These are phyloP conservation scores for Horisme vitalbata DNA, from an alignment of 2,888 invertebrate species.

Conservation along the genomic window DNA sequence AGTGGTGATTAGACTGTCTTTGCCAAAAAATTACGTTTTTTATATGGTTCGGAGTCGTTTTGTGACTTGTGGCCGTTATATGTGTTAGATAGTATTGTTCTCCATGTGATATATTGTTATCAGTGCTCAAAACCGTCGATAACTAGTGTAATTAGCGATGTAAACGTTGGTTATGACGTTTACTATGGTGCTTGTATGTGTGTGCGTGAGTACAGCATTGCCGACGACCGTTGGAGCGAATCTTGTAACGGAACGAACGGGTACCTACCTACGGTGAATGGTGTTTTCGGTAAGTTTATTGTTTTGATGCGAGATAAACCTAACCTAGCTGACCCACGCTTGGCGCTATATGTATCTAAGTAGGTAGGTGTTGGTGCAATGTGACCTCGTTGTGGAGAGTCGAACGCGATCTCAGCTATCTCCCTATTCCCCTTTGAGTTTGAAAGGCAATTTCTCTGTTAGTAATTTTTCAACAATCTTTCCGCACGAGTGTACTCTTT, in stretches of 20 bases:
- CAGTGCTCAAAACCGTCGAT: conserved; percentile 58
- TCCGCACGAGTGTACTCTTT: conserved; percentile 52
- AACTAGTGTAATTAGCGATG: conserved; percentile 71
- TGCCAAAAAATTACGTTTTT: conserved; percentile 72
- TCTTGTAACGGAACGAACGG: conserved; percentile 78
- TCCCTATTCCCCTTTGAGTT: conserved; percentile 55
- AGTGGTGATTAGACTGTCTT: conserved; percentile 81
- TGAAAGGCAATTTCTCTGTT: conserved; percentile 59
- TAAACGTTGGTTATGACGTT: conserved; percentile 80
- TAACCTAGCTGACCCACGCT: conserved; percentile 63
- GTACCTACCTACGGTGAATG: conserved; percentile 56
- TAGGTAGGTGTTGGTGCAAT: conserved; percentile 28
- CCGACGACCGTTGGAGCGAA: conserved; percentile 77
- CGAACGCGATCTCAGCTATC: conserved; percentile 40
- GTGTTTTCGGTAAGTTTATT: conserved; percentile 69
- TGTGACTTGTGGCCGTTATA: conserved; percentile 53
- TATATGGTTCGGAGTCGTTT: conserved; percentile 66
- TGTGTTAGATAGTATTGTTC: conserved; percentile 59
- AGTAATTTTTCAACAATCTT: conserved; percentile 50
- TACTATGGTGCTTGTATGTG: conserved; percentile 69
- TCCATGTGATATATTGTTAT: conserved; percentile 63
- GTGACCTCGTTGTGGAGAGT: conserved; percentile 62
- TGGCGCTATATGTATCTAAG: conserved; percentile 44
- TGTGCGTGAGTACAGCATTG: conserved; percentile 74
- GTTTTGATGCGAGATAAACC: conserved; percentile 54